These are phyloP conservation scores for Macaria liturata DNA, from an alignment of 2,888 invertebrate genomes.

Conservation along the genomic window DNA sequence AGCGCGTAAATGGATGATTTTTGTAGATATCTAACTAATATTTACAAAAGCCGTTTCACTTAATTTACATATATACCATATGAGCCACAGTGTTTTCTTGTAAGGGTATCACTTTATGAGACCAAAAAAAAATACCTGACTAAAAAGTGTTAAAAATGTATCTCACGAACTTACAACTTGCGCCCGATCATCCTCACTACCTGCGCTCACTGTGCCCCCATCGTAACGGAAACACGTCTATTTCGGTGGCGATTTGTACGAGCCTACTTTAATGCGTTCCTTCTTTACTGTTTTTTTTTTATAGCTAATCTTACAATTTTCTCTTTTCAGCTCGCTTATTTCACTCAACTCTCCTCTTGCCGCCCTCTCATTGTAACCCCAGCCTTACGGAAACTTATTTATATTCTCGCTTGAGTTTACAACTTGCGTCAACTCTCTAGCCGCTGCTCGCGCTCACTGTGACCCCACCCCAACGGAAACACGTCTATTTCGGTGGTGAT, in stretches of 20 bases:
- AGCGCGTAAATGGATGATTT: no score
- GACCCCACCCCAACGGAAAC: constrained; percentile 48
- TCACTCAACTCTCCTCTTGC: no score
- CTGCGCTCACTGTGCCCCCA: constrained; percentile 27
- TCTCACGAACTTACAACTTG: background rate
- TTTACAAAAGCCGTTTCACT: no score
- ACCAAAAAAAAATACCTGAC: background rate
- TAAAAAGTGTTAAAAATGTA: no score
- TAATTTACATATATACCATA: no score
- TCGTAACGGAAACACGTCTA: constrained; percentile 61
- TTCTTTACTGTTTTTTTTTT: background rate
- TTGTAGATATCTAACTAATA: no score
- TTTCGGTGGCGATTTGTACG: constrained; percentile 50
- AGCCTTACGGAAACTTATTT: no score
- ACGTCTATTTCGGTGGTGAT: constrained; percentile 61
- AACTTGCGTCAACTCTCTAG: background rate
- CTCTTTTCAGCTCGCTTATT: no score
- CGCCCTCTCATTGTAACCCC: no score
- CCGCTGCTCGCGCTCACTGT: constrained; percentile 29
- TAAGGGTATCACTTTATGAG: no score
- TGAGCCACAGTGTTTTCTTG: no score
- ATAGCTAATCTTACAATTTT: no score
- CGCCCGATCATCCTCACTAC: constrained; percentile 16
- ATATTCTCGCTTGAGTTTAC: background rate
- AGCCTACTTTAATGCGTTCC: constrained; percentile 13